Evolutionary conservation across 2,113 vertebrate genomes (phyloP).

Genomic region (Corvus moneduloides): DNA sequence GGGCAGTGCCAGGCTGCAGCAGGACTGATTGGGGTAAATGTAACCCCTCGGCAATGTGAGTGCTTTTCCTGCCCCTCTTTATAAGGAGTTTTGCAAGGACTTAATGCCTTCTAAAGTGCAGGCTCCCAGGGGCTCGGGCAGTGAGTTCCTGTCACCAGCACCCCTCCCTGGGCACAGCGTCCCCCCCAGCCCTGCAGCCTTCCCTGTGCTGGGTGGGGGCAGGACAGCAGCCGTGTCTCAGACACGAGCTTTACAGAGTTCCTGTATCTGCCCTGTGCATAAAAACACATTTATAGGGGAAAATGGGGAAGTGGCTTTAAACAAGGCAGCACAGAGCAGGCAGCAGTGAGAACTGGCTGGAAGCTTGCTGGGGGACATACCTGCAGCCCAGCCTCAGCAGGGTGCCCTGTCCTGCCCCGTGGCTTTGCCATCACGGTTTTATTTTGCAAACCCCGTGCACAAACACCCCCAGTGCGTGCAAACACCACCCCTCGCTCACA

Average conservation of each 20-base stretch:
- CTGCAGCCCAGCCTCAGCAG: neutral
- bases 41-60: fast-evolving
- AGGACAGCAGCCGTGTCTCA: neutral
- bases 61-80: neutral
- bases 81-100: neutral
- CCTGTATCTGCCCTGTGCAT: fast-evolving
- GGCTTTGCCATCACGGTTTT: neutral
- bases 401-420: neutral
- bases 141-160: neutral
- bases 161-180: neutral
- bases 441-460: neutral
- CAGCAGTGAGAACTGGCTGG: neutral
- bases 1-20: neutral
- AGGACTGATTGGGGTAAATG: neutral
- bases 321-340: neutral
- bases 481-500: neutral
- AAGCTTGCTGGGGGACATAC: neutral
- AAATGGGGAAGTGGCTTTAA: neutral
- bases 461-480: fast-evolving
- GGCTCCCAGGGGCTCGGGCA: neutral
- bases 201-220: neutral
- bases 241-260: no score
- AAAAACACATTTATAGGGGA: neutral
- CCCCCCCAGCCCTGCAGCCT: neutral
- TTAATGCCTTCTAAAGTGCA: neutral